Conservation (phyloP, 1,140 invertebrate species). For the Lepidurus packardi region DNA sequence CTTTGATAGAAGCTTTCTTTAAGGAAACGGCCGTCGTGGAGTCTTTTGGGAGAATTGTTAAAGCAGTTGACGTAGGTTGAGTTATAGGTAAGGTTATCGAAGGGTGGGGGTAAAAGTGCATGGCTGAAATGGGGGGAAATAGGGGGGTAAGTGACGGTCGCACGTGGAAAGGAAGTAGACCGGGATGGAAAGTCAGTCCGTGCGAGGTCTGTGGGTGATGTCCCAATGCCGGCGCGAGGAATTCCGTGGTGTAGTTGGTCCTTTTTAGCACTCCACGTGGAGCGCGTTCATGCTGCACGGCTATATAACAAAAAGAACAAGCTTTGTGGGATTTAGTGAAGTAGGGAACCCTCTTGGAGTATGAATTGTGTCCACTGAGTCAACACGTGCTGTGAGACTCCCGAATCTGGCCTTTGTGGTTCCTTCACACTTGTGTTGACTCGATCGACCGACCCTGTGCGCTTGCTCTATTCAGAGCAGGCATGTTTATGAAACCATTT, state of each 20-base stretch:
- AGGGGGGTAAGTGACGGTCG: conserved; percentile 38
- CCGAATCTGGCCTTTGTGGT: too few species aligned
- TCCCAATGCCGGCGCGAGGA: conserved; percentile 34
- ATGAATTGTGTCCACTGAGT: too few species aligned
- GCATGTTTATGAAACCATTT: not conserved
- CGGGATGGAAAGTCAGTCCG: conserved; percentile 37
- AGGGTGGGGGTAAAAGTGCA: conserved; percentile 40
- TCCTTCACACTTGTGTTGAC: too few species aligned
- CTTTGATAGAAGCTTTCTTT: conserved; percentile 48
- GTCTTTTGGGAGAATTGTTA: conserved; percentile 28
- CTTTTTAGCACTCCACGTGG: conserved; percentile 50
- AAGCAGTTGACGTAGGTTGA: not conserved
- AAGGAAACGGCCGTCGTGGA: conserved; percentile 25
- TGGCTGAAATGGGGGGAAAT: conserved; percentile 27
- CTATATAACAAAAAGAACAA: conserved; percentile 48
- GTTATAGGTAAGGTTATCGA: conserved; percentile 27
- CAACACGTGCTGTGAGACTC: too few species aligned
- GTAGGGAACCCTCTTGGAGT: not conserved
- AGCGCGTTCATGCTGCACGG: conserved; percentile 82
- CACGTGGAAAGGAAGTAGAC: conserved; percentile 38
- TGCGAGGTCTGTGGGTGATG: conserved; percentile 37
- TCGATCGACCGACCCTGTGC: too few species aligned
- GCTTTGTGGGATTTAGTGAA: not conserved
- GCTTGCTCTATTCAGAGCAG: too few species aligned
- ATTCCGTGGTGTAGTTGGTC: conserved; percentile 2